These are phyloP conservation scores for Atrichornis clamosus DNA, from an alignment of 2,113 vertebrate species.

Conservation along the genomic window DNA sequence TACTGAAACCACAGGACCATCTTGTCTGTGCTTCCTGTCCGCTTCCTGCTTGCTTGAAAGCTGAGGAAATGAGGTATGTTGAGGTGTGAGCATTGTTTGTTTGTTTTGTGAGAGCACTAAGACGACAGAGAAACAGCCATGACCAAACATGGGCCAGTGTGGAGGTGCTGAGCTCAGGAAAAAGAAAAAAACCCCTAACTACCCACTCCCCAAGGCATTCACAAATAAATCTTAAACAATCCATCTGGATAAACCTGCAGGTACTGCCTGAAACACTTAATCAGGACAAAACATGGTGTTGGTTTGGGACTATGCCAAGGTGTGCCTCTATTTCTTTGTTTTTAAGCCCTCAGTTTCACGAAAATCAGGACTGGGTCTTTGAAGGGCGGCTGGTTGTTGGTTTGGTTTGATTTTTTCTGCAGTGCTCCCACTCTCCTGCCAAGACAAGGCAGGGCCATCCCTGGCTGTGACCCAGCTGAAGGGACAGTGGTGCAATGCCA, in stretches of 20 bases:
- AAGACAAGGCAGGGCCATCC: background rate
- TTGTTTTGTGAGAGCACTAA: background rate
- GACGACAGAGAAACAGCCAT: background rate
- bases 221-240: background rate
- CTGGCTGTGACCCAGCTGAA: background rate
- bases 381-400: background rate
- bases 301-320: background rate
- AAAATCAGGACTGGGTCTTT: background rate
- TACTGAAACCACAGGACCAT: background rate
- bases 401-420: background rate
- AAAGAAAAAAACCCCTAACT: background rate
- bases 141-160: background rate
- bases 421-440: background rate
- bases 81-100: conserved; percentile 3
- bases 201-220: background rate
- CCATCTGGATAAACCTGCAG: background rate
- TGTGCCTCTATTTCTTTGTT: background rate
- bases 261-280: background rate
- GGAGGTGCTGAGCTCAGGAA: background rate
- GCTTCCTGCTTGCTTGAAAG: conserved; percentile 5
- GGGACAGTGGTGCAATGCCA: background rate
- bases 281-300: background rate
- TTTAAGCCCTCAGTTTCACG: background rate
- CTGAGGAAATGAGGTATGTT: conserved; percentile 5
- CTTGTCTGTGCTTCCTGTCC: background rate